Evolutionary conservation across 1,140 invertebrate genomes (phyloP), one percentile per base, ranked within the genome.

Genomic region (Drosophila chauvacae): DNA sequence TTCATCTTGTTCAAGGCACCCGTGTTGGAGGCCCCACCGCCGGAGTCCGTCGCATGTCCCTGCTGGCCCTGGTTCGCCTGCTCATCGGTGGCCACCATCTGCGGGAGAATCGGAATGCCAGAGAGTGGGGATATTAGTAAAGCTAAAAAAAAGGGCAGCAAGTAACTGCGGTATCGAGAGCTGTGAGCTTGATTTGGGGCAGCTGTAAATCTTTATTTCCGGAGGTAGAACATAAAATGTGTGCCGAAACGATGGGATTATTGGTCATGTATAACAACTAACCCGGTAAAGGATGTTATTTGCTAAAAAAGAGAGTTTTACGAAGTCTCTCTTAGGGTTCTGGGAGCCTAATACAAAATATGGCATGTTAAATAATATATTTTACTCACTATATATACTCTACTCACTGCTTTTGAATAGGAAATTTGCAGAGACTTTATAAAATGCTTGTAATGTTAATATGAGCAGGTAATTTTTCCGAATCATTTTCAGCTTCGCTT

Each of bases 71-170:
- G 93, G 41, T 94, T 90, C 73, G 94, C 94, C 84, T 88, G 77
- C 69, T 95, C 95, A 75, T 96, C 96, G 60, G 95, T 95, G 79
- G 96, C 95, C 93, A 96, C 96, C 95, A 97, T 96, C 96, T 93
- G 28, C 92, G 10, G 11, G 20, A 57, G 33, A 26, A 23, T 33
- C 48, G 41, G 48, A 7, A 16, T 55, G 3, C 3, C 30, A 37
- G 41, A 23, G 39, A 44, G 33, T 11, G 18, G 30, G n/a, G 16
- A 11, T 55, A 55, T 56, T 56, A 56, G 53, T 56, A 39, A 66
- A 37, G 30, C 39, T 70, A 33, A 39, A 39, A 28, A 28, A 28
- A 30, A 35, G 50, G 20, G 23, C 23, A 60, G 53, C 9, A 26
- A 7, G 51, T 30, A 51, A 72, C 55, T 64, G 37, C 18, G 41